phyloP scores from a whole-genome alignment of 2,797 vertebrate genomes.

The Enteromius viviparus region DNA sequence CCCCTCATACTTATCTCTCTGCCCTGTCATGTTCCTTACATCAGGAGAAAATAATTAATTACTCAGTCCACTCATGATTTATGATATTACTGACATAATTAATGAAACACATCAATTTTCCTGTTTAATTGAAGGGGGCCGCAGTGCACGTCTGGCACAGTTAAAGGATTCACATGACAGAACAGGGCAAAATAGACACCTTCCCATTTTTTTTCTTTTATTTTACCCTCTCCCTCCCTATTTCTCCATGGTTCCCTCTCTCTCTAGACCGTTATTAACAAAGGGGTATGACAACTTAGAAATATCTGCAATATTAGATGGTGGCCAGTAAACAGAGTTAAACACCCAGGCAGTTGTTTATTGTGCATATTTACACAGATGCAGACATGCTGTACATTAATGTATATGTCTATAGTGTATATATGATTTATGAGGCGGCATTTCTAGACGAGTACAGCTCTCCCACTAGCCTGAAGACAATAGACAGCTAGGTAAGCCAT shows the following conservation, averaged over 20 bases:
- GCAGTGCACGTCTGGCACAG: constrained; percentile 72
- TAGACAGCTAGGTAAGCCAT: constrained; percentile 84
- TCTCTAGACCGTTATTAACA: constrained; percentile 31
- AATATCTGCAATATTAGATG: constrained; percentile 66
- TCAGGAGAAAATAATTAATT: constrained; percentile 96
- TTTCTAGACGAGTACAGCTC: constrained; percentile 81
- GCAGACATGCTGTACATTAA: constrained; percentile 55
- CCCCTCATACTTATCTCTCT: constrained; percentile 85
- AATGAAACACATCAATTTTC: constrained; percentile 97
- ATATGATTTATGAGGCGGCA: constrained; percentile 83
- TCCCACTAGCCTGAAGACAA: constrained; percentile 78
- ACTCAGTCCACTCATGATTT: constrained; percentile 91
- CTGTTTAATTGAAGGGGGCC: constrained; percentile 90
- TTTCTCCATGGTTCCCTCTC: constrained; percentile 34
- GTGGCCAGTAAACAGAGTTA: constrained; percentile 66
- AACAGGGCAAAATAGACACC: constrained; percentile 63
- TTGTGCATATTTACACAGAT: constrained; percentile 63
- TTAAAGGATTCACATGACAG: constrained; percentile 73
- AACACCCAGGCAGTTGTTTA: constrained; percentile 71
- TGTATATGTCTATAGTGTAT: constrained; percentile 77
- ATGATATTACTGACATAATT: constrained; percentile 97
- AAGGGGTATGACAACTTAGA: constrained; percentile 50
- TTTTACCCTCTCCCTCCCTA: constrained; percentile 36
- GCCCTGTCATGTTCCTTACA: constrained; percentile 89
- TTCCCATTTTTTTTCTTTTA: constrained; percentile 55